phyloP scores from a whole-genome alignment of 1,140 invertebrate genomes.

The Trichoplusia ni region DNA sequence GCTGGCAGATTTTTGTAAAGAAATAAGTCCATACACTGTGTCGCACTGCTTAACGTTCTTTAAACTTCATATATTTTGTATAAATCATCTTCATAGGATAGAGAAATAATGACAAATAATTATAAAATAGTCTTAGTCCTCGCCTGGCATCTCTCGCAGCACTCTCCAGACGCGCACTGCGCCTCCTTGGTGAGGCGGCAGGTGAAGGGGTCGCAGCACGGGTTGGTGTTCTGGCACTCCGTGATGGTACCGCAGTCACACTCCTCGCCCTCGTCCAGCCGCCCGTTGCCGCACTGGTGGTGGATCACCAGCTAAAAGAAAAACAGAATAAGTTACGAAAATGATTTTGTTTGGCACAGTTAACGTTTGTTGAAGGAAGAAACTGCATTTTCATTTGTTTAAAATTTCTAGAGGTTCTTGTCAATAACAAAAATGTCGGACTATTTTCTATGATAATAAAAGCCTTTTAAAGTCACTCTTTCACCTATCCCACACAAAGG shows the following conservation, averaged over 20 bases:
- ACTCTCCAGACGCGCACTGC: conserved; percentile 94
- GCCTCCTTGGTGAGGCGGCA: conserved; percentile 95
- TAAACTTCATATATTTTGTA: too few species aligned
- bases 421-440: not conserved
- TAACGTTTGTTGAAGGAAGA: too few species aligned
- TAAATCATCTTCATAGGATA: too few species aligned
- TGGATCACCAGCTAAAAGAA: conserved; percentile 84
- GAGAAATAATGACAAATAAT: not conserved
- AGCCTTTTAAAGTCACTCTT: too few species aligned
- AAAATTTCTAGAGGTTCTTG: too few species aligned
- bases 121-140: conserved; percentile 40
- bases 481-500: too few species aligned
- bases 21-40: too few species aligned
- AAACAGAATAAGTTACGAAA: not conserved
- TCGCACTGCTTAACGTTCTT: too few species aligned
- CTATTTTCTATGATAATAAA: too few species aligned
- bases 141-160: conserved; percentile 96
- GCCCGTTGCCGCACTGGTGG: conserved; percentile 94
- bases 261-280: conserved; percentile 97
- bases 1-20: too few species aligned
- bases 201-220: conserved; percentile 97
- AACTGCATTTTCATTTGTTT: too few species aligned
- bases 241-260: conserved; percentile 95
- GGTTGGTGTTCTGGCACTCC: conserved; percentile 92
- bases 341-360: too few species aligned